phyloP scores from a whole-genome alignment of 2,888 invertebrate genomes.

The Blera fallax region DNA sequence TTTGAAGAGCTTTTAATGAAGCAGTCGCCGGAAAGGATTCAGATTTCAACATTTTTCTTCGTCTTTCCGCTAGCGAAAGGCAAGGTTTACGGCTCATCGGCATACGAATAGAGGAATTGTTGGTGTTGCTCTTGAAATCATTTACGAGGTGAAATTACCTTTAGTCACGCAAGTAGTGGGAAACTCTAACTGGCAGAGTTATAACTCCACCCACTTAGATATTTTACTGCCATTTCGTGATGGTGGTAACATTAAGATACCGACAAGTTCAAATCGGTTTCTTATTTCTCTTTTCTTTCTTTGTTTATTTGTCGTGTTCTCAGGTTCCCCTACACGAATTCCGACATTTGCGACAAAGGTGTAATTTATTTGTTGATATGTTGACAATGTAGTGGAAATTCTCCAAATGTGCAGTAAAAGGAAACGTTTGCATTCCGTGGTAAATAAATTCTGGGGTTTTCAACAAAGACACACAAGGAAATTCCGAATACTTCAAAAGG shows the following conservation, averaged over 20 bases:
- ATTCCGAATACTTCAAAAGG: background rate
- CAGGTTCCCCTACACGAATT: slow-evolving; percentile 16
- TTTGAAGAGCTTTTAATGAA: slow-evolving; percentile 71
- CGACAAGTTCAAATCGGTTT: slow-evolving; percentile 52
- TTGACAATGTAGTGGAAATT: slow-evolving; percentile 50
- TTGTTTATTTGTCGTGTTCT: background rate
- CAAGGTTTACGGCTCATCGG: background rate
- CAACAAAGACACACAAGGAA: background rate
- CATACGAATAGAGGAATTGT: slow-evolving; percentile 29
- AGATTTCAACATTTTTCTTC: slow-evolving; percentile 66
- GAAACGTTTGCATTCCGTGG: slow-evolving; percentile 51
- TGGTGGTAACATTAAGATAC: slow-evolving; percentile 71
- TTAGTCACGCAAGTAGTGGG: slow-evolving; percentile 52
- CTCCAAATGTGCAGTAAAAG: slow-evolving; percentile 40
- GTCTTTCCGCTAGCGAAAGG: slow-evolving; percentile 2
- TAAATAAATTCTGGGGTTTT: slow-evolving; percentile 13
- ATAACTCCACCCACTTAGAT: slow-evolving; percentile 69
- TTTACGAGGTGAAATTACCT: slow-evolving; percentile 54
- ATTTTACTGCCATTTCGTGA: slow-evolving; percentile 52
- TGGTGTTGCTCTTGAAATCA: slow-evolving; percentile 63
- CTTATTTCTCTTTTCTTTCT: slow-evolving; percentile 31
- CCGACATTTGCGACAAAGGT: slow-evolving; percentile 43
- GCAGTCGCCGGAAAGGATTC: slow-evolving; percentile 69
- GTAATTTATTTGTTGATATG: slow-evolving; percentile 66
- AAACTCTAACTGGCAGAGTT: slow-evolving; percentile 1